Evolutionary conservation across 2,113 vertebrate species (phyloP).

Genomic region (Hypocryptadius cinnamomeus): DNA sequence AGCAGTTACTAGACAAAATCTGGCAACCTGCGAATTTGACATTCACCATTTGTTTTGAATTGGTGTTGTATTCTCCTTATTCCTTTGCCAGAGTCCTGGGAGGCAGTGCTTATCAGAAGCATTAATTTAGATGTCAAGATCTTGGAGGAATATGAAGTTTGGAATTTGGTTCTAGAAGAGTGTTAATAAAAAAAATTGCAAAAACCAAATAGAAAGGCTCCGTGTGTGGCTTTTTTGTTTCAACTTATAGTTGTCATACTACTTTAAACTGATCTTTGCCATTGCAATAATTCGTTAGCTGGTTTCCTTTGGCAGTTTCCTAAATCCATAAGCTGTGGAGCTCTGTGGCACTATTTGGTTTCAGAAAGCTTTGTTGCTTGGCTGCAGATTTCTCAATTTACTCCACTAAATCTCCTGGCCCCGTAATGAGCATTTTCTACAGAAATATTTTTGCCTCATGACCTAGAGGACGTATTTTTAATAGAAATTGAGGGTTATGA

Average conservation of each 20-base stretch:
- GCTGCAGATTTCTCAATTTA: slow-evolving; percentile 33
- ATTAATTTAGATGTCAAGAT: slow-evolving; percentile 27
- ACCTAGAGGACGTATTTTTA: slow-evolving; percentile 19
- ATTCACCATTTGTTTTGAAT: slow-evolving; percentile 44
- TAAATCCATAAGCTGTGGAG: background rate
- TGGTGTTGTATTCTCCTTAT: background rate
- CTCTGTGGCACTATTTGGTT: background rate
- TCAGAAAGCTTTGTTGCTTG: slow-evolving; percentile 33
- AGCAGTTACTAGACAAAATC: slow-evolving; percentile 26
- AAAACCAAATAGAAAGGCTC: background rate
- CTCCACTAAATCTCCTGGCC: background rate
- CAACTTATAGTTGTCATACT: background rate
- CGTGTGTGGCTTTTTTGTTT: background rate
- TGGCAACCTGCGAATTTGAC: slow-evolving; percentile 39
- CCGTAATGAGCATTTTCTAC: slow-evolving; percentile 15
- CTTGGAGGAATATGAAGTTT: slow-evolving; percentile 13
- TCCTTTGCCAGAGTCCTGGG: slow-evolving; percentile 6
- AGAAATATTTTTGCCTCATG: slow-evolving; percentile 15
- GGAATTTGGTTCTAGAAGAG: slow-evolving; percentile 23
- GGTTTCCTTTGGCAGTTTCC: slow-evolving; percentile 30
- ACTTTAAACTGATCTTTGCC: slow-evolving; percentile 3
- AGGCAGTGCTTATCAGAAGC: background rate
- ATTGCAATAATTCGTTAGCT: background rate
- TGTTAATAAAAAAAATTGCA: background rate
- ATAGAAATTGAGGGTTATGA: background rate